Evolutionary conservation across 92 coral and sea anemone species (phyloP), one percentile per base, ranked within the genome.

Genomic region (Heteractis magnifica): DNA sequence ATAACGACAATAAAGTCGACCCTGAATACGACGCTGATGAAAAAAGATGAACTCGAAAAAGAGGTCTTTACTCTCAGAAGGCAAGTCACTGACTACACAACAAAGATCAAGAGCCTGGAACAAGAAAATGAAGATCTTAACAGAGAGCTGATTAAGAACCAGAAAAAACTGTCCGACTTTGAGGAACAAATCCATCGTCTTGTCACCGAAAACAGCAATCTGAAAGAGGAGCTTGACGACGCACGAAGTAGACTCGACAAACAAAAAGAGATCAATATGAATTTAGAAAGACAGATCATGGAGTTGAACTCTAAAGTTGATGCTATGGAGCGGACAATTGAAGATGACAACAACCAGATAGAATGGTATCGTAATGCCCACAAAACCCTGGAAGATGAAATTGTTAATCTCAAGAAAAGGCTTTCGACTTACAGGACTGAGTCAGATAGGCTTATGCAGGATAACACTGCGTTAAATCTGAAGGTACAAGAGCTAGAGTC

Each of bases 111-210:
- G 68, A 90, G 95, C 72, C 90, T 95, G 49, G 95, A 89, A 59
- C 93, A 94, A 80, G 98, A 97, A 79, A 97, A 92, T 86, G 98
- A 94, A 76, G 95, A 89, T 52, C 90, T 97, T 68, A 97, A 97
- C 89, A 91, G 95, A 74, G 99, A 97, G 77, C 88, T 97, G 74
- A 94, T 97, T 11, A 93, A 93, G 73, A 92, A 90, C 72, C 99
- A 97, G 89, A 93, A 95, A 70, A 94, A 93, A 62, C 82, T 87
- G 77, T 87, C 95, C 13, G 92, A 91, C 58, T 79, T 94, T 60
- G 97, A 97, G 59, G 93, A 93, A 15, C 91, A 90, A 52, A 80
- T 94, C 23, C 98, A 97, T 76, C 98, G 95, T 20, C 82, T 87
- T 62, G 87, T 78, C 70, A 91, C 93, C n/a, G 99, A 94, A 75